phyloP scores from a whole-genome alignment of 2,797 vertebrate genomes.

The Cynodonichthys magdalenae region DNA sequence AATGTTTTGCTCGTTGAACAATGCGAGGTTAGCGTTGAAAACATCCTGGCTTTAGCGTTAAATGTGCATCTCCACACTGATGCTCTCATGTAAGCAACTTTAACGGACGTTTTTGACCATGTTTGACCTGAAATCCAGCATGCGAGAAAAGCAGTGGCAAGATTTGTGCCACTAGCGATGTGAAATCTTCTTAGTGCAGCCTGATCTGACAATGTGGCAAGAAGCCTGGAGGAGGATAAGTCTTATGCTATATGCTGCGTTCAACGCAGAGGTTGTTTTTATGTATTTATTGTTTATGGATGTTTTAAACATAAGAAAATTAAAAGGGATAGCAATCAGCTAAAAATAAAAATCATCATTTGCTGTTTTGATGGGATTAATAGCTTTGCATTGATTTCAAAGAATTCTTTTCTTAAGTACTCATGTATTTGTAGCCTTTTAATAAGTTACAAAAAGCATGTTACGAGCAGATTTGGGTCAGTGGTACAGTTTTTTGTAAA shows the following conservation, averaged over 20 bases:
- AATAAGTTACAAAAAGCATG: not conserved
- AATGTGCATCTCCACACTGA: not conserved
- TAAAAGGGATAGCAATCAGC: not conserved
- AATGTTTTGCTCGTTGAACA: not conserved
- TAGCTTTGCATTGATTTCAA: constrained; percentile 2
- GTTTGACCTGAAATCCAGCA: constrained; percentile 56
- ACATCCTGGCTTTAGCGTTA: not conserved
- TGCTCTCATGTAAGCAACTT: constrained; percentile 27
- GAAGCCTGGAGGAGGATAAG: constrained; percentile 56
- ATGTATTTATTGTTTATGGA: not conserved
- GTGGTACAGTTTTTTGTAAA: not conserved
- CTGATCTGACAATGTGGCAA: constrained; percentile 72
- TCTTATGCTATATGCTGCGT: constrained; percentile 20
- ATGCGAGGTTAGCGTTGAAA: not conserved
- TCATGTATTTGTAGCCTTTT: not conserved
- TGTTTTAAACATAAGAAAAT: not conserved
- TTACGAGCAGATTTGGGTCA: constrained; percentile 1
- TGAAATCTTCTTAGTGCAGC: constrained; percentile 73
- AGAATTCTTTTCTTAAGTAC: not conserved
- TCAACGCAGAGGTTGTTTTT: constrained; percentile 12
- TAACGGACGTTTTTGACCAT: constrained; percentile 26
- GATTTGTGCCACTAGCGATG: constrained; percentile 55
- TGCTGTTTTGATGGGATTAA: not conserved
- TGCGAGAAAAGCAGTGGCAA: constrained; percentile 47
- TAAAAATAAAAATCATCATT: not conserved